phyloP scores from a whole-genome alignment of 2,797 vertebrate species.

The Lepilemur septentrionalis region DNA sequence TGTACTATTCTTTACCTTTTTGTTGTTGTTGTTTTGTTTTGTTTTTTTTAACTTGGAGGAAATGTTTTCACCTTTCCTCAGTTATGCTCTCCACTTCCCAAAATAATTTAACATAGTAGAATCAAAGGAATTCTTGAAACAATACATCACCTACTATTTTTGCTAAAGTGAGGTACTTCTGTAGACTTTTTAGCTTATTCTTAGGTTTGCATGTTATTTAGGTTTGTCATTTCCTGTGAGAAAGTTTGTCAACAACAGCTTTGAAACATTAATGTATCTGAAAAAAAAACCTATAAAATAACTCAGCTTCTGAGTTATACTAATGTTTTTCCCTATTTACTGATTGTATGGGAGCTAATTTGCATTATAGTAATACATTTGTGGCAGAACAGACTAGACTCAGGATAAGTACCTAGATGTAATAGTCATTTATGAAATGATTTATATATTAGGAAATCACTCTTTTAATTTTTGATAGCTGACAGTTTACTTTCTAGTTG shows the following conservation, averaged over 20 bases:
- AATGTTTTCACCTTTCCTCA: neutral
- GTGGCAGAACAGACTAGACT: neutral
- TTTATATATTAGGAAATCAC: neutral
- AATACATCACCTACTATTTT: neutral
- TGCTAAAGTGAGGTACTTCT: neutral
- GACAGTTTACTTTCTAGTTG: neutral
- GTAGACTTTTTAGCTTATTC: neutral
- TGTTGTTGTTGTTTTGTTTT: neutral
- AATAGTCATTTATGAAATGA: neutral
- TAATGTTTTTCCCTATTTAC: neutral
- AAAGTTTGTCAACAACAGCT: neutral
- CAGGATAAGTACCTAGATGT: neutral
- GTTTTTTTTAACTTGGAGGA: neutral
- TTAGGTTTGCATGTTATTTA: neutral
- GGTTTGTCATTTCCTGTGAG: neutral
- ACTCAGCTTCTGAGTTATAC: neutral
- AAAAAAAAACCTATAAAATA: neutral
- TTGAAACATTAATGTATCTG: neutral
- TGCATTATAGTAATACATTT: neutral
- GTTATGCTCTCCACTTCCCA: neutral
- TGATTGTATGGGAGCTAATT: neutral
- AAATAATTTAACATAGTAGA: neutral
- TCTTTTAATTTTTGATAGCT: neutral
- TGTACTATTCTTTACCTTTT: fast-evolving
- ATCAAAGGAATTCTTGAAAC: neutral